Conservation (phyloP, 2,113 vertebrate genomes). For the Hydrolagus affinis region DNA sequence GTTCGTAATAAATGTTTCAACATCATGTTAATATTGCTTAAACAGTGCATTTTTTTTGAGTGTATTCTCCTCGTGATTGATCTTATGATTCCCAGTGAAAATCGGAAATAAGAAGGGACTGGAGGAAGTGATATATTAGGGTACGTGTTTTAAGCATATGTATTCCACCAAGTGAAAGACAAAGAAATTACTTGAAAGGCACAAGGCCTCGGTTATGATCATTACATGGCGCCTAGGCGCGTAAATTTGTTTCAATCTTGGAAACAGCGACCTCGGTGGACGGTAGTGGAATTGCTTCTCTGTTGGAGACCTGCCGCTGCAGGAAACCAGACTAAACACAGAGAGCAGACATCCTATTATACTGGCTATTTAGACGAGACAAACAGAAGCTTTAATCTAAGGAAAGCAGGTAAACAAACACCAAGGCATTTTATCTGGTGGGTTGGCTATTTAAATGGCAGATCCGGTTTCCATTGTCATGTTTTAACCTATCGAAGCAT, state of each 20-base stretch:
- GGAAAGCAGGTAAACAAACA: slow-evolving; percentile 58
- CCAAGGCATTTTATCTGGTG: slow-evolving; percentile 1
- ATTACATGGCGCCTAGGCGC: slow-evolving; percentile 68
- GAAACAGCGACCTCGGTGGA: slow-evolving; percentile 62
- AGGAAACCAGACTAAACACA: slow-evolving; percentile 47
- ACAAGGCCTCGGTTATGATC: slow-evolving; percentile 96
- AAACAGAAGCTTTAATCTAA: slow-evolving; percentile 60
- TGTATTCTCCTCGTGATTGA: not conserved
- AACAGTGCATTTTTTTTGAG: not conserved
- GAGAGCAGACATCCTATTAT: slow-evolving; percentile 57
- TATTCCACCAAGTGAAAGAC: slow-evolving; percentile 26
- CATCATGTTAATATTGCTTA: not conserved
- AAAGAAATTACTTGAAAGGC: slow-evolving; percentile 41
- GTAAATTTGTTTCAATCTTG: slow-evolving; percentile 44
- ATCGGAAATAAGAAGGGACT: not conserved
- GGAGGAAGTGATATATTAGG: not conserved
- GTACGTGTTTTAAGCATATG: not conserved
- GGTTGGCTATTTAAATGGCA: not conserved
- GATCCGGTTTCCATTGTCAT: not conserved
- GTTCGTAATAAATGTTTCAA: slow-evolving; percentile 24
- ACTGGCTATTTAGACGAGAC: slow-evolving; percentile 56
- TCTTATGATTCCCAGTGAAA: not conserved
- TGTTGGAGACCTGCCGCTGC: slow-evolving; percentile 47
- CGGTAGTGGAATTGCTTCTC: slow-evolving; percentile 45
- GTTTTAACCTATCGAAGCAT: not conserved